Evolutionary conservation across 2,113 vertebrate genomes (phyloP), one percentile per base, ranked within the genome.

Genomic region (Lota lota): DNA sequence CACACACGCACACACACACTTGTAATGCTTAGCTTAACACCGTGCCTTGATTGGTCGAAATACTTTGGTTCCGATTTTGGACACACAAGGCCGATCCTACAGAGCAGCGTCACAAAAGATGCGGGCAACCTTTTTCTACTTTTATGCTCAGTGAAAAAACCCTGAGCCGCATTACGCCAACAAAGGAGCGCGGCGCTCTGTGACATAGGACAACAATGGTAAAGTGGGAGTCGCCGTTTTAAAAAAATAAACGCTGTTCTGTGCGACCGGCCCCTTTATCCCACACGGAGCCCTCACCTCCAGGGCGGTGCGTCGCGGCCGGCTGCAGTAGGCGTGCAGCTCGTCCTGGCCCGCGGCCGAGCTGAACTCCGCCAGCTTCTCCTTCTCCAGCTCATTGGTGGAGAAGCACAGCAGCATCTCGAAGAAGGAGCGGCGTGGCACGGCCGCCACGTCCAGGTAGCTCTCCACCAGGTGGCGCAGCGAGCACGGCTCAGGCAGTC

Each of bases 361-460:
- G 81, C 93, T 92, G 82, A 99, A 91, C 78, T 99, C 96, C 1
- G 70, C 54, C 76, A 99, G 92, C 83, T 98, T 99, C 72, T 94
- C 95, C 28, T 5, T 74, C 82, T 99, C 97, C 83, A 95, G 86
- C 51, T 93, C 86, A 0, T 92, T 83, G 0, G 81, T 85, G 3
- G 97, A 92, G 1, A 98, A 93, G 19, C 83, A 87, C 5, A 90
- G 82, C 61, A 98, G 82, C 3, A 95, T 90, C 76, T 98, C 92
- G 0, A 99, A 99, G 87, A 98, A 98, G 61, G 96, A 98, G 61
- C 96, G 95, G 0, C 95, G 94, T 0, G 97, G 97, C 57, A 98
- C 93, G 0, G 93, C 88, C 4, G 90, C 73, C 0, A 99, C 86
- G 82, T 98, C 96, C 88, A 99, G 89, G 87, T 93, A 92, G n/a